Percentiles rank a stretch among this genome's conserved stretches.
These are phyloP conservation scores for Cuculus canorus DNA, from an alignment of 2,797 vertebrate genomes.

Conservation along the genomic window DNA sequence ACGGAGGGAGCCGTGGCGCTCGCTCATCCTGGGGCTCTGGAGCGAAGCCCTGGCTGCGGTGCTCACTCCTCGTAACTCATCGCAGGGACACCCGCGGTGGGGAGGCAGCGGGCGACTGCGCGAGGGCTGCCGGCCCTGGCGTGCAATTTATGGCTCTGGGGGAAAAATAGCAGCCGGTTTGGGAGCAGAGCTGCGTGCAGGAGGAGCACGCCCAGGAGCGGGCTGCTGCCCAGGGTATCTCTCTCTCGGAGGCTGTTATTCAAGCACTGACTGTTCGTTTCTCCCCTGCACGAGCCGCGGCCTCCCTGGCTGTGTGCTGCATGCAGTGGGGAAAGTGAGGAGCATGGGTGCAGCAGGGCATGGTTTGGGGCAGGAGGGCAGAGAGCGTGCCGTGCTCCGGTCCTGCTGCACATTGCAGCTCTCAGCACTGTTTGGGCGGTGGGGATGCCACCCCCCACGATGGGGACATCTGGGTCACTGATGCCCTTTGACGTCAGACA, in stretches of 20 bases:
- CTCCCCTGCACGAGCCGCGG: rapidly evolving
- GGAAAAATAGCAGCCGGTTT: neutral
- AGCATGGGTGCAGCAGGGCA: rapidly evolving
- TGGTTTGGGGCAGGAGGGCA: neutral
- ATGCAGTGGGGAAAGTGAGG: neutral
- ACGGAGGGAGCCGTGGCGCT: neutral
- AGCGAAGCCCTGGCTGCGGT: neutral
- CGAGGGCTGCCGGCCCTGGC: neutral
- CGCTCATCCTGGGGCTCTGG: neutral
- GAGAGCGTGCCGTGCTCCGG: neutral
- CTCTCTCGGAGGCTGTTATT: neutral
- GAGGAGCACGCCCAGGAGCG: neutral
- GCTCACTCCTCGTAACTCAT: slow-evolving; percentile 66
- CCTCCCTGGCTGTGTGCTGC: rapidly evolving
- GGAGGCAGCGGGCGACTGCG: neutral
- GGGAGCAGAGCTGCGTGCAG: neutral
- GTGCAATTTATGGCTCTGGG: neutral
- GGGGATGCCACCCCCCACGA: neutral
- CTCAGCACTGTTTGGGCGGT: rapidly evolving
- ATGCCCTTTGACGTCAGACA: neutral
- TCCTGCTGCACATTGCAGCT: rapidly evolving
- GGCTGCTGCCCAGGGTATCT: neutral
- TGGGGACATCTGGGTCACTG: rapidly evolving
- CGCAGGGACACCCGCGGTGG: neutral
- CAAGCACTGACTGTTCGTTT: rapidly evolving